Evolutionary conservation across 2,113 vertebrate genomes (phyloP), one percentile per base, ranked within the genome.

Genomic region (Ahaetulla prasina): DNA sequence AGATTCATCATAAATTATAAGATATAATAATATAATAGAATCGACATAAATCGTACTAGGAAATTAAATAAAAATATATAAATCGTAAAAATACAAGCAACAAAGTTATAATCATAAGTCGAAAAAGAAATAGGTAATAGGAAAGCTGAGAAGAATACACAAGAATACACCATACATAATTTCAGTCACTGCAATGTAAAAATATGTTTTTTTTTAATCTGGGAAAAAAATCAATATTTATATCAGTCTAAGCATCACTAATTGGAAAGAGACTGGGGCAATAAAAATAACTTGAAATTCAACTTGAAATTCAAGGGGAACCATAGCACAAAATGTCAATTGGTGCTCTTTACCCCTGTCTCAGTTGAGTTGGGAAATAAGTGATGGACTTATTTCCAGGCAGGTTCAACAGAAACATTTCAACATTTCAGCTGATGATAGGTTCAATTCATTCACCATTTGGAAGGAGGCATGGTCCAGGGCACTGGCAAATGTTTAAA

Each of bases 141-240:
- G 23, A 27, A 57, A 9, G 25, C 9, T 60, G 55, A 60, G 55
- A 60, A 60, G 55, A 60, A 60, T 60, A 27, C 55, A 60, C 55
- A 60, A 27, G 55, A 27, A 27, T 27, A 27, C 25, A 60, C 25
- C 2, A 0, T 45, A 88, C 89, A 18, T 94, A 6, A 54, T 68
- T 93, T 53, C 88, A 90, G 87, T 87, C 85, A 80, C 63, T 90
- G 89, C 74, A 91, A 88, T 2, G 50, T 88, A 47, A 87, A 91
- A 60, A 94, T 89, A 91, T 93, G n/a, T n/a, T n/a, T n/a, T n/a
- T 11, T 86, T 86, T 4, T 4, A 5, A 60, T 57, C 53, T 50
- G 54, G 54, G 30, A 93, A 91, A 93, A 5, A 92, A 91, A 3
- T 80, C 54, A 63, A 25, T 50, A 16, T 85, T 89, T 57, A 63